Percentiles rank a stretch among this genome's conserved stretches.
phyloP scores from a whole-genome alignment of 2,888 invertebrate species.

The Sinhomidia bicolor region DNA sequence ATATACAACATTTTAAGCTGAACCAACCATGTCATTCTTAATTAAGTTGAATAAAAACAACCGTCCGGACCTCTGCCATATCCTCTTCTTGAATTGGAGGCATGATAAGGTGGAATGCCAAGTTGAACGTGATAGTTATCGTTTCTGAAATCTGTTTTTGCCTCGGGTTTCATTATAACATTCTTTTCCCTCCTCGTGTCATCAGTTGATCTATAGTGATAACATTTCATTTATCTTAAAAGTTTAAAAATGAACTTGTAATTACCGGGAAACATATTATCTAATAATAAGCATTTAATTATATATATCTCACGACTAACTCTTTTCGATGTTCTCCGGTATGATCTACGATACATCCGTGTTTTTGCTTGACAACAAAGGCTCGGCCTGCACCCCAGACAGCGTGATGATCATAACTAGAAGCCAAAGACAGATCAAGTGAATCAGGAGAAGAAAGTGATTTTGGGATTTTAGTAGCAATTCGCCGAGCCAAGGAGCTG shows the following conservation, averaged over 20 bases:
- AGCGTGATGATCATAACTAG: constrained; percentile 72
- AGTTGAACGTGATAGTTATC: constrained; percentile 54
- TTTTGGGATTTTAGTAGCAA: background rate
- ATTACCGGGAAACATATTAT: no score
- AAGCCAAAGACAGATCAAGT: constrained; percentile 68
- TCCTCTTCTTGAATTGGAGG: constrained; percentile 72
- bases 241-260: no score
- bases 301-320: no score
- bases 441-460: constrained; percentile 49
- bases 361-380: constrained; percentile 51
- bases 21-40: no score
- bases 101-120: constrained; percentile 66
- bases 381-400: constrained; percentile 70
- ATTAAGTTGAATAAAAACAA: constrained; percentile 61
- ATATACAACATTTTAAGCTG: no score
- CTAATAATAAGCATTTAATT: no score
- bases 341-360: constrained; percentile 37
- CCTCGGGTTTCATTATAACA: constrained; percentile 2
- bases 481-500: constrained; percentile 44
- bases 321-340: constrained; percentile 37
- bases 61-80: constrained; percentile 75
- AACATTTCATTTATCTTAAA: no score
- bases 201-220: background rate
- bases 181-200: background rate
- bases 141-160: constrained; percentile 42